These are phyloP conservation scores for Folsomia manolachei DNA, from an alignment of 2,888 invertebrate species.

Conservation along the genomic window DNA sequence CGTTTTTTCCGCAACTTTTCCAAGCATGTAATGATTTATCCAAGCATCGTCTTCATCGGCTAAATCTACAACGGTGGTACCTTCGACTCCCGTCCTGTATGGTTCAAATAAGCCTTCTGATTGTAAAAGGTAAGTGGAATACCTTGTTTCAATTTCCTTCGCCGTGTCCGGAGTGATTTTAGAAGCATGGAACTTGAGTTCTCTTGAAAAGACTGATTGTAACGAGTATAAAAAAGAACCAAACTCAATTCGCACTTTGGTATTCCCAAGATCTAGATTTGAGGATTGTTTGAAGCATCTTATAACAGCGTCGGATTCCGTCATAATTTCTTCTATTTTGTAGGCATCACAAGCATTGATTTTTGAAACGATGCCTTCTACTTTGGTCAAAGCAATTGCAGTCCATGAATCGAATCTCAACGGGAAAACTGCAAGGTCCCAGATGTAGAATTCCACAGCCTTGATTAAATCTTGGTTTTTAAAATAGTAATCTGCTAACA, in stretches of 20 bases:
- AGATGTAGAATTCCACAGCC: constrained; percentile 75
- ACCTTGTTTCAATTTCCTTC: constrained; percentile 70
- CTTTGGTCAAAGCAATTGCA: constrained; percentile 77
- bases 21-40: constrained; percentile 93
- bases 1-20: constrained; percentile 87
- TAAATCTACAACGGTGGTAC: constrained; percentile 59
- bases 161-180: constrained; percentile 56
- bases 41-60: constrained; percentile 72
- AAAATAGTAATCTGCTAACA: constrained; percentile 89
- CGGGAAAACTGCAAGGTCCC: constrained; percentile 78
- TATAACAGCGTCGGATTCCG: constrained; percentile 69
- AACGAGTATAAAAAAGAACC: constrained; percentile 86
- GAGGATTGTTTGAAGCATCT: constrained; percentile 78
- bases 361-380: constrained; percentile 72
- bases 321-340: constrained; percentile 52
- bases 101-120: constrained; percentile 72
- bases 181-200: constrained; percentile 63
- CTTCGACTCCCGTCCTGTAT: constrained; percentile 46
- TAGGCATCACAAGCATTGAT: constrained; percentile 63
- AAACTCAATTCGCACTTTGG: constrained; percentile 83
- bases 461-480: constrained; percentile 74
- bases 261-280: constrained; percentile 69
- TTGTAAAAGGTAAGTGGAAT: constrained; percentile 73
- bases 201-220: constrained; percentile 83
- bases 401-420: constrained; percentile 87